Conservation (phyloP, 2,888 invertebrate genomes). For the Punctoribates punctum region DNA sequence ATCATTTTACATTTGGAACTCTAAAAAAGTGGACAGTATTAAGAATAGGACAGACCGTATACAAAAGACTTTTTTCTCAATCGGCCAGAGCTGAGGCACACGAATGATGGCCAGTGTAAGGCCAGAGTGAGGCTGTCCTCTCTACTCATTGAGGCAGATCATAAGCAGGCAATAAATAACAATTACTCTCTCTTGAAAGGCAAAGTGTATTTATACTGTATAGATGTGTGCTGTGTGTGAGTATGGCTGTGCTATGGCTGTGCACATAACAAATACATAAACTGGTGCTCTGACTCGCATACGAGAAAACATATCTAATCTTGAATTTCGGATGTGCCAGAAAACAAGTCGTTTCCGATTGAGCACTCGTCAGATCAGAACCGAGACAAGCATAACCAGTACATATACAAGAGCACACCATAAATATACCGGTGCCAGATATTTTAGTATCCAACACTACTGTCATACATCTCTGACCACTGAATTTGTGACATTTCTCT, state of each 20-base stretch:
- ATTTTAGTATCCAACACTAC: background rate
- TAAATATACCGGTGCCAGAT: background rate
- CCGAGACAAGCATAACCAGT: slow-evolving; percentile 10
- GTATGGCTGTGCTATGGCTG: too few relatives aligned
- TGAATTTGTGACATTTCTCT: too few relatives aligned
- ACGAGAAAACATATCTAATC: background rate
- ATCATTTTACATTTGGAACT: slow-evolving; percentile 9
- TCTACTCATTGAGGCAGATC: slow-evolving; percentile 27
- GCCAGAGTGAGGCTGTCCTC: slow-evolving; percentile 2
- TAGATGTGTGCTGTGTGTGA: too few relatives aligned
- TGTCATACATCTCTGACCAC: background rate
- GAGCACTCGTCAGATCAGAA: background rate
- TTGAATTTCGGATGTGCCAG: slow-evolving; percentile 19
- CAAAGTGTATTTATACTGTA: background rate
- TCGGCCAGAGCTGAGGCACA: background rate
- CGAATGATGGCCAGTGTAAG: background rate
- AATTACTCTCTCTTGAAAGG: slow-evolving; percentile 31
- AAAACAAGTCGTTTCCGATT: slow-evolving; percentile 28
- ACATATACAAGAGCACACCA: background rate
- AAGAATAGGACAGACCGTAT: background rate
- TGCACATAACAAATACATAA: background rate
- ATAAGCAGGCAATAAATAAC: slow-evolving; percentile 35
- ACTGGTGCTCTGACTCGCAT: background rate
- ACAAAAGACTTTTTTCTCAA: background rate
- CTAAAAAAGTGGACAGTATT: slow-evolving; percentile 19